phyloP scores from a whole-genome alignment of 2,888 invertebrate genomes.

The Rhaphigaster nebulosa region DNA sequence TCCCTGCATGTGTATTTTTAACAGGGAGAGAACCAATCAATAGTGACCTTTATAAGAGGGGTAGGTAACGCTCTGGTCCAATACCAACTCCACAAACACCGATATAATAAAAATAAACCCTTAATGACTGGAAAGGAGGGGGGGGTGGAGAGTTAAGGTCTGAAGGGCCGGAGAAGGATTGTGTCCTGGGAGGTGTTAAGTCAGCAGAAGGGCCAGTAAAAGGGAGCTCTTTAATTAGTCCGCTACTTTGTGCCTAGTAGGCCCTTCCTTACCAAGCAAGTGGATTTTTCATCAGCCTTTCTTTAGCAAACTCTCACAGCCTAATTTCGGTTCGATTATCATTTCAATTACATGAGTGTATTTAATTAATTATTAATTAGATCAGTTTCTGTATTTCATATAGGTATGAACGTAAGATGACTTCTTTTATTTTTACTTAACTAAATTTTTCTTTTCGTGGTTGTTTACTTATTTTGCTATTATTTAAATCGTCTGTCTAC shows the following conservation, averaged over 20 bases:
- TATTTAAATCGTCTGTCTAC: too few species aligned
- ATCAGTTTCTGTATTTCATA: too few species aligned
- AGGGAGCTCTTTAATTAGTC: slow-evolving; percentile 1
- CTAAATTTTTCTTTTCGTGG: too few species aligned
- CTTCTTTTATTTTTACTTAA: too few species aligned
- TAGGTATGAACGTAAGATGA: too few species aligned
- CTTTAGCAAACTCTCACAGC: background rate
- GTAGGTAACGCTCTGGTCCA: background rate
- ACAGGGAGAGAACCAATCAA: background rate
- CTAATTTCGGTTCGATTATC: background rate
- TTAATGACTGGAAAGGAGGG: too few species aligned
- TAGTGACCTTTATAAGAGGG: slow-evolving; percentile 4
- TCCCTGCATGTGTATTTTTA: background rate
- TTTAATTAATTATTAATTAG: background rate
- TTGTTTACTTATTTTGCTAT: too few species aligned
- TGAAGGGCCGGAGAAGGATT: too few species aligned
- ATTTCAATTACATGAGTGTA: background rate
- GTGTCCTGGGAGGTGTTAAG: background rate
- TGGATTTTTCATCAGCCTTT: background rate
- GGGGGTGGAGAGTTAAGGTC: too few species aligned
- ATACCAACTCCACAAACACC: background rate
- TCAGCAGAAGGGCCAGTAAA: background rate
- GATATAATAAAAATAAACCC: background rate
- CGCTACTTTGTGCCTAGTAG: background rate
- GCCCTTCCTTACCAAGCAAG: background rate